Base-by-base conservation (phyloP, 1,140 invertebrate species). In the Notospermus geniculatus region DNA sequence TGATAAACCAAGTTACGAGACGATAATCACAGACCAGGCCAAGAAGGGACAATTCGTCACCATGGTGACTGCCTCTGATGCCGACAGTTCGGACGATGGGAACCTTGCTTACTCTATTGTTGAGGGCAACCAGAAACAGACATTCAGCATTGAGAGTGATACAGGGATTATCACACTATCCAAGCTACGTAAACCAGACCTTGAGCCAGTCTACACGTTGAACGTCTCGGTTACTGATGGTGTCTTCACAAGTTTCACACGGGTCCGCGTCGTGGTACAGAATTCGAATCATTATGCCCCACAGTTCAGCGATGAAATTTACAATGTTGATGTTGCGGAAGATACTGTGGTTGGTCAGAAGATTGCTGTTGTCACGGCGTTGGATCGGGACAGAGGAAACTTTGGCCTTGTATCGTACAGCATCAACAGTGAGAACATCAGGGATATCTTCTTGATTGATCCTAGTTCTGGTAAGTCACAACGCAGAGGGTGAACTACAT, bases 41-140 rank as follows among this genome's bases (percentile, higher is more conserved):
- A 84, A 86, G 66, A 84, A 92, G 52, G 91, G 92, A 57, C 91
- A 94, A 80, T 91, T 95, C 78, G 89, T 97, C 2, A 91, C 89
- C 7, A 87, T 91, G 71, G 89, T 95, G 1, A 87, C 87, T 7
- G 94, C 93, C 0, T 90, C 88, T 73, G 95, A 97, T 84, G 87
- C 89, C 0, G 95, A 97, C 81, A 83, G 82, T 56, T 85, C 88
- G 22, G 92, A 95, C 80, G 86, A 87, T 52, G 82, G 83, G 46
- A 86, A 85, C 50, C 82, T 97, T 15, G 84, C 81, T 0, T 97
- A 94, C 77, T 88, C 89, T 36, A 92, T 96, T 56, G 88, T 91
- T 5, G 89, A 88, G 36, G 91, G 91, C 27, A 91, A 92, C 76
- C 88, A 90, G 57, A 86, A 90, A 63, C 90, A 92, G 80, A 89